phyloP scores from a whole-genome alignment of 2,113 vertebrate genomes.

The Benitochromis conjunctus region DNA sequence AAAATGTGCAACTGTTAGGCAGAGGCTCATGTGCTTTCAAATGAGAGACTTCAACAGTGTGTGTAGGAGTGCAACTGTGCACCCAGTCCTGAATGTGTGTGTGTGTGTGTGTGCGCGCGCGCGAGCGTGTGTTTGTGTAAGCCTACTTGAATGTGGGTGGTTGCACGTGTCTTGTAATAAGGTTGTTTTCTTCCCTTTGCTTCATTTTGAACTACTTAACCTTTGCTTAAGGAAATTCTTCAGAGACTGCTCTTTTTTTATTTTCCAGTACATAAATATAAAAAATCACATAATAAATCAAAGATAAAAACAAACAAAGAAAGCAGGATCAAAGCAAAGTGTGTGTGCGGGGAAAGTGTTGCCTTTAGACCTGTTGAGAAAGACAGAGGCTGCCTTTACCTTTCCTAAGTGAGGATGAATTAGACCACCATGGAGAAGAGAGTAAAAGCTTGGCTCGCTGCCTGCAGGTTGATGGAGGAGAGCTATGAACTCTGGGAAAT shows the following conservation, averaged over 20 bases:
- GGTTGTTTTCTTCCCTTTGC: constrained; percentile 4
- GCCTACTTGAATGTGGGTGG: constrained; percentile 4
- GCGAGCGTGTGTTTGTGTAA: neutral
- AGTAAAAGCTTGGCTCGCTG: constrained; percentile 42
- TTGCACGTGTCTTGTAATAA: neutral
- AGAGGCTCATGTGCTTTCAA: constrained; percentile 6
- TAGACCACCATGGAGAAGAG: constrained; percentile 16
- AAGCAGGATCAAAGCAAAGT: constrained; percentile 4
- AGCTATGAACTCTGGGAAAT: constrained; percentile 63
- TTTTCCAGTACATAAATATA: neutral
- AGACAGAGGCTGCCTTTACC: constrained; percentile 24
- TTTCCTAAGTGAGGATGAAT: constrained; percentile 47
- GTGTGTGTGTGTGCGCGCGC: rapidly evolving
- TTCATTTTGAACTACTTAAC: constrained; percentile 24
- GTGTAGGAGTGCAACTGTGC: neutral
- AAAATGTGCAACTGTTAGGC: neutral
- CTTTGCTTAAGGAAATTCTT: neutral
- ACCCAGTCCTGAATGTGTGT: neutral
- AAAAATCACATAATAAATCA: neutral
- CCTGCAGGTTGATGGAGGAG: constrained; percentile 56
- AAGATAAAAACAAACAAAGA: neutral
- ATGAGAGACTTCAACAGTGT: neutral
- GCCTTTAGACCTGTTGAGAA: constrained; percentile 25
- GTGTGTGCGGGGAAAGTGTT: neutral
- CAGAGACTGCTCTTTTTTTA: neutral